A percentile compares a stretch with the other conserved stretches of the same genome.
Conservation (phyloP, 2,797 vertebrate genomes). For the Spea hammondii region DNA sequence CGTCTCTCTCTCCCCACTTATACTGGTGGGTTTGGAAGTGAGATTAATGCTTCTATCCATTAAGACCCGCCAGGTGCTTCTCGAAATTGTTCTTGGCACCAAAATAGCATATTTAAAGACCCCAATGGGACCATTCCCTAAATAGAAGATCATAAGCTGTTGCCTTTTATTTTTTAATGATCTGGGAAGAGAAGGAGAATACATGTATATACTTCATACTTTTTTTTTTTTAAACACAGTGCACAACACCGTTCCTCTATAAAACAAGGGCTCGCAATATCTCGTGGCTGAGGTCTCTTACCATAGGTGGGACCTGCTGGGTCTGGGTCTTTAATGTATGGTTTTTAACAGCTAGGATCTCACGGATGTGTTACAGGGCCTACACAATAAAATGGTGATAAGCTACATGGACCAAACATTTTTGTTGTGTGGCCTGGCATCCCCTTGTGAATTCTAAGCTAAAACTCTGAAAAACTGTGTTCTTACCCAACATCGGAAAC, state of each 20-base stretch:
- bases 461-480: too few relatives aligned
- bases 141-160: slow-evolving; percentile 37
- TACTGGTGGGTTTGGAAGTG: slow-evolving; percentile 25
- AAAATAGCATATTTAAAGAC: slow-evolving; percentile 47
- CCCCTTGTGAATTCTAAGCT: too few relatives aligned
- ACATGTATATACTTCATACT: background rate
- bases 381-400: too few relatives aligned
- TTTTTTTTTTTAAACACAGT: background rate
- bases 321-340: too few relatives aligned
- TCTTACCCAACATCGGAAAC: too few relatives aligned
- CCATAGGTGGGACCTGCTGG: too few relatives aligned
- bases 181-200: background rate
- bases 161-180: slow-evolving; percentile 31
- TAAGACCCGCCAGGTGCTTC: slow-evolving; percentile 46
- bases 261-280: too few relatives aligned
- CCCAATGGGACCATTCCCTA: slow-evolving; percentile 30
- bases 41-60: slow-evolving; percentile 48
- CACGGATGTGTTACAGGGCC: too few relatives aligned
- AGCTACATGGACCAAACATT: too few relatives aligned
- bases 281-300: too few relatives aligned
- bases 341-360: too few relatives aligned
- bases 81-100: slow-evolving; percentile 47
- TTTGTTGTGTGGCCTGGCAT: too few relatives aligned
- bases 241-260: background rate
- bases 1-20: slow-evolving; percentile 5